These are phyloP conservation scores for Drosophila prosaltans DNA, from an alignment of 1,140 invertebrate species.

Conservation along the genomic window DNA sequence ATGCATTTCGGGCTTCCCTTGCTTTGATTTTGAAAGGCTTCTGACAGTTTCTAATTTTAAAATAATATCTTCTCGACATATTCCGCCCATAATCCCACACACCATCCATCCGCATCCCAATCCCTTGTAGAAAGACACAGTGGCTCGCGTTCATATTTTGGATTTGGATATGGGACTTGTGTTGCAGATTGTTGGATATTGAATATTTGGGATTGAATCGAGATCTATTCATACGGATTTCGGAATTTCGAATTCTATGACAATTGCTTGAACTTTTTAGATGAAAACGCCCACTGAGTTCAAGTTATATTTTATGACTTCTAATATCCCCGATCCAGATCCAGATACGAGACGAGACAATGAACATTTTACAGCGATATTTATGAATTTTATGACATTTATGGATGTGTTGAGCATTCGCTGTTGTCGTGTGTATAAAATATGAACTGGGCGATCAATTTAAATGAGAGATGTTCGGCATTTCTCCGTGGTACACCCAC, in stretches of 20 bases:
- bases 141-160: conserved; percentile 8
- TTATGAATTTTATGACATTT: conserved; percentile 70
- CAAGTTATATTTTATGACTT: conserved; percentile 16
- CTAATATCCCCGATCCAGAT: conserved; percentile 16
- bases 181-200: neutral
- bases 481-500: conserved; percentile 29
- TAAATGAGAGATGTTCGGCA: conserved; percentile 43
- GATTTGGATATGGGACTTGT: too few relatives aligned
- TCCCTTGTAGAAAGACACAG: conserved; percentile 1
- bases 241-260: conserved; percentile 12
- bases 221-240: neutral
- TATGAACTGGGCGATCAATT: conserved; percentile 56
- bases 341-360: conserved; percentile 25
- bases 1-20: conserved; percentile 28
- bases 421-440: conserved; percentile 52
- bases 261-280: conserved; percentile 7
- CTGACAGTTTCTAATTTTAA: conserved; percentile 40
- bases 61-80: conserved; percentile 25
- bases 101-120: conserved; percentile 4
- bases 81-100: conserved; percentile 25
- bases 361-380: conserved; percentile 51
- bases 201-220: neutral
- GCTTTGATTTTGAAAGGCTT: conserved; percentile 33
- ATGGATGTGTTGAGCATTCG: conserved; percentile 57
- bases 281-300: conserved; percentile 10